These are phyloP conservation scores for Byasa hedistus DNA, from an alignment of 2,888 invertebrate genomes.

Conservation along the genomic window DNA sequence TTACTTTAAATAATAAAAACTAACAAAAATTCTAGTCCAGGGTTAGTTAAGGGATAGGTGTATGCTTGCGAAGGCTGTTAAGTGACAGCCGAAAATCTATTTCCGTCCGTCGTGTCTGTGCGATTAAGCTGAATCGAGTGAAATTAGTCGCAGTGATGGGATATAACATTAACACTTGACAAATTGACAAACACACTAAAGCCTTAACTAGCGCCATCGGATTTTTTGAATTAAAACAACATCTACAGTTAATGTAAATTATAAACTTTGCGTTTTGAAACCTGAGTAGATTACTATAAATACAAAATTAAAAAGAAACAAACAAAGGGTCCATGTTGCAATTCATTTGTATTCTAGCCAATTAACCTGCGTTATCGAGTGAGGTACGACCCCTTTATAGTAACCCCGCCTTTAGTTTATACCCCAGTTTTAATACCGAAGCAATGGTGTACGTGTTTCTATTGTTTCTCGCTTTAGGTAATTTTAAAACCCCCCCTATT, in stretches of 20 bases:
- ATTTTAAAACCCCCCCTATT: slow-evolving; percentile 31
- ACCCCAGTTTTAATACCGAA: slow-evolving; percentile 30
- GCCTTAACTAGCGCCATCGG: too few relatives aligned
- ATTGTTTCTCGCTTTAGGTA: slow-evolving; percentile 38
- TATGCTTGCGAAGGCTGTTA: too few relatives aligned
- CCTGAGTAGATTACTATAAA: not conserved
- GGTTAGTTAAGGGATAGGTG: too few relatives aligned
- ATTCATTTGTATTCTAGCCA: slow-evolving; percentile 45
- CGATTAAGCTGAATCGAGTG: too few relatives aligned
- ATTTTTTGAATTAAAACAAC: not conserved
- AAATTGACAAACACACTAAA: too few relatives aligned
- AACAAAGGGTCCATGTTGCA: slow-evolving; percentile 9
- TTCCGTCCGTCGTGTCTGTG: too few relatives aligned
- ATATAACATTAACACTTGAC: too few relatives aligned
- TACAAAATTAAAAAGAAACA: not conserved
- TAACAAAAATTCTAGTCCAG: too few relatives aligned
- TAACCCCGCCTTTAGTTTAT: slow-evolving; percentile 53
- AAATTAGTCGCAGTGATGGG: too few relatives aligned
- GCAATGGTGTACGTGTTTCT: slow-evolving; percentile 30
- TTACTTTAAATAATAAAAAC: too few relatives aligned
- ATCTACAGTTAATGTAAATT: not conserved
- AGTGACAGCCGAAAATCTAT: too few relatives aligned
- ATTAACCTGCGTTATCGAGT: slow-evolving; percentile 54
- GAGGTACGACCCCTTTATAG: slow-evolving; percentile 51
- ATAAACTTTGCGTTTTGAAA: not conserved